Base-by-base conservation (phyloP, 2,888 invertebrate genomes). In the Noctua fimbriata region DNA sequence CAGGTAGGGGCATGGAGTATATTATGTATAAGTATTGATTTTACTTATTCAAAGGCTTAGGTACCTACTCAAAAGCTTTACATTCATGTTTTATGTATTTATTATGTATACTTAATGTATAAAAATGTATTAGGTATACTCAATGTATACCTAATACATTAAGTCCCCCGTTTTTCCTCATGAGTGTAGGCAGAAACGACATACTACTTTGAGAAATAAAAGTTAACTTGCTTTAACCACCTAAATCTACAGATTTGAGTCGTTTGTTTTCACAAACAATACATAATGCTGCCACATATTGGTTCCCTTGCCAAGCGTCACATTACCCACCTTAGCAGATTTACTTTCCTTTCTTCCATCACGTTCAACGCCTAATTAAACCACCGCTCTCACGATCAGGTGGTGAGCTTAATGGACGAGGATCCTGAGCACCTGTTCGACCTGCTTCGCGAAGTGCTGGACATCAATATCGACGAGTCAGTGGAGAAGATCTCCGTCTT, bases 401-500 rank as follows among this genome's bases (percentile, higher is more conserved):
- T 93, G 86, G 91, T 91, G 91, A 95, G 89, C 91, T 87, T 88
- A 24, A 89, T 78, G 63, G 88, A 90, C 88, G 94, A 91, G 83
- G 93, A 73, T 18, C 79, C 88, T 2, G 93, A 93, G 1, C 89
- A 90, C 1, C 63, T 94, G 66, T 83, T 91, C 44, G 94, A 96
- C 84, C 97, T 97, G 89, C 98, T 99, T 92, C 98, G 98, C 79
- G 99, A 99, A 94, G 97, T 98, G 86, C 97, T 99, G 90, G 98
- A 99, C 92, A 97, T 99, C 87, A 77, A 89, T 47, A 77, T 89
- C 44, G 98, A 97, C 47, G 98, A 98, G 86, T 97, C 97, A 74
- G 98, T 98, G 92, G 98, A 99, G 93, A 98, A 98, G 94, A 98
- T 99, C 89, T 98, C 98, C 90, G 99, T 99, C 14, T 98, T 98